Percentiles rank a stretch among this genome's conserved stretches.
These are phyloP conservation scores for Champsocephalus esox DNA, from an alignment of 2,797 vertebrate species.

Conservation along the genomic window DNA sequence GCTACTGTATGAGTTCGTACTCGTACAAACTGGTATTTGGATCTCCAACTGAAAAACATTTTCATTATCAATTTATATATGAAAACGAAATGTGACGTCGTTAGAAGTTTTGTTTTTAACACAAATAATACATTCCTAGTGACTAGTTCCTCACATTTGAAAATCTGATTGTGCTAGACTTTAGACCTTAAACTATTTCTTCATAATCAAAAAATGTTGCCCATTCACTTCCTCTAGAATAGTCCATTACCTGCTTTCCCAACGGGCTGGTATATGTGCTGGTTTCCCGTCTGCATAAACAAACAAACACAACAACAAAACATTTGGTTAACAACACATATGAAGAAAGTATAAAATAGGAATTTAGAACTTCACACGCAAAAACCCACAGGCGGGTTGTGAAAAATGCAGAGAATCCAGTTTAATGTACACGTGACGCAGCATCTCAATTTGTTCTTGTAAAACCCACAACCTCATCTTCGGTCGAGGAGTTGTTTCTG, in stretches of 20 bases:
- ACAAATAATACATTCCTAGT: neutral
- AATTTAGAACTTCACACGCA: constrained; percentile 40
- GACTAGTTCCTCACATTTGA: neutral
- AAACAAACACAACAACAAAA: constrained; percentile 71
- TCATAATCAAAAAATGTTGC: neutral
- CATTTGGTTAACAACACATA: constrained; percentile 59
- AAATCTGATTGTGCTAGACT: neutral
- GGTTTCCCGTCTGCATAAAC: constrained; percentile 91
- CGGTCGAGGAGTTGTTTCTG: constrained; percentile 3
- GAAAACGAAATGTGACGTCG: neutral
- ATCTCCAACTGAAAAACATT: too few relatives aligned
- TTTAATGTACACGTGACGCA: constrained; percentile 51
- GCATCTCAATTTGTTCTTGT: constrained; percentile 18
- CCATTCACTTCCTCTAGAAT: neutral
- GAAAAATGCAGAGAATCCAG: constrained; percentile 37
- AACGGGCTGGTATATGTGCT: constrained; percentile 98
- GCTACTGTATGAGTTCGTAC: neutral
- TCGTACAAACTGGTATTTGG: too few relatives aligned
- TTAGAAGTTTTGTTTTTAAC: neutral
- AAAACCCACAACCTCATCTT: constrained; percentile 21
- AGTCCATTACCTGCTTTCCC: constrained; percentile 92
- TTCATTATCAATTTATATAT: neutral
- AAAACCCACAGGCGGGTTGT: constrained; percentile 31
- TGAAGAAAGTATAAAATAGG: too few relatives aligned
- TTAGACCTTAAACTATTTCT: neutral